Evolutionary conservation across 2,888 invertebrate species (phyloP), one percentile per base, ranked within the genome.

Genomic region (Flexamia atlantica): DNA sequence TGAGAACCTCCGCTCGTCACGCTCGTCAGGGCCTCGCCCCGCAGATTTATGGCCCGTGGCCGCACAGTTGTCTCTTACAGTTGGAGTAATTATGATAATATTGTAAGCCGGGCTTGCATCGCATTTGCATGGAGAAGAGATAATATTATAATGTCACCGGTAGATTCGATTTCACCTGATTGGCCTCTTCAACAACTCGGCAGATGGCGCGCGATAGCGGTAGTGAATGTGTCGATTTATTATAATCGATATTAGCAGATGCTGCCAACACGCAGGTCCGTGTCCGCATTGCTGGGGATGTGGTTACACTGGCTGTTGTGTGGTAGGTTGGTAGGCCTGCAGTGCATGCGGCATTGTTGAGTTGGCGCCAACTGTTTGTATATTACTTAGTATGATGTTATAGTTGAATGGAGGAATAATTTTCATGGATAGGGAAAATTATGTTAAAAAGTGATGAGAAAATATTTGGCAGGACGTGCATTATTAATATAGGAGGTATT

Each of bases 131-230:
- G 40, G 20, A 20, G n/a, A 68, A 10, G 12, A 68, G 17, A 40
- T 72, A n/a, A n/a, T n/a, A 72, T 72, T 72, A 72, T 72, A 72
- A 72, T 72, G 72, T 72, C 72, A 72, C 72, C 30, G n/a, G 40
- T n/a, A 40, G 72, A 40, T 72, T 72, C 72, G 40, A 72, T 72
- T 72, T 72, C 72, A 36, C n/a, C 42, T 72, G 40, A 72, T 72
- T 72, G 72, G 32, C 20, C 72, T 72, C 17, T 4, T 64, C 64
- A 64, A 64, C 30, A 64, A 64, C 30, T 64, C 30, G 64, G 64
- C 64, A 64, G 64, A 64, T 64, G 64, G 57, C 57, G 20, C 23
- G 23, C 23, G 64, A 64, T 64, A 64, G 64, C 20, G 64, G 3
- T 76, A 76, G 46, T 76, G 74, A 46, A 46, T 4, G 23, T n/a